Evolutionary conservation across 2,797 vertebrate species (phyloP).

Genomic region (Prunella strophiata): DNA sequence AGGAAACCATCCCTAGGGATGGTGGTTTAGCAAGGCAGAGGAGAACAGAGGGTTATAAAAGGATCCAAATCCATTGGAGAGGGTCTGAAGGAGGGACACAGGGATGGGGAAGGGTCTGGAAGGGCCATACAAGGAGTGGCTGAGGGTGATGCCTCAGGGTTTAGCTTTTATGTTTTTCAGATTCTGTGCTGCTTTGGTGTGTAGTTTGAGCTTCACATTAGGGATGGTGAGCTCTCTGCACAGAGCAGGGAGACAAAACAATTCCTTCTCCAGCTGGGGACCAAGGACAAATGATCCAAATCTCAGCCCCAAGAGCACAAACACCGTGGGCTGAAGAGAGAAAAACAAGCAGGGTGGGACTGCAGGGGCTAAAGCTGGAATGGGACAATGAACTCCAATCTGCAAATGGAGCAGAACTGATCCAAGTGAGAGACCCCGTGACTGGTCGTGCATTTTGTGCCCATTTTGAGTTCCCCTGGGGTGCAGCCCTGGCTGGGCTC

Average conservation of each 20-base stretch:
- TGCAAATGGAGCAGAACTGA: too few species aligned
- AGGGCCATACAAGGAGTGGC: neutral
- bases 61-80: neutral
- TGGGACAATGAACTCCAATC: too few species aligned
- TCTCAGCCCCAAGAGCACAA: too few species aligned
- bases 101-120: neutral
- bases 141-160: neutral
- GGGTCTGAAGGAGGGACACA: neutral
- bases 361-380: rapidly evolving
- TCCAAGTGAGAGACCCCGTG: too few species aligned
- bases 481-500: too few species aligned
- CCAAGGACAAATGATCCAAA: too few species aligned
- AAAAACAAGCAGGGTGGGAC: too few species aligned
- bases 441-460: too few species aligned
- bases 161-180: neutral
- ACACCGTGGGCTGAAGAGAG: too few species aligned
- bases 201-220: neutral
- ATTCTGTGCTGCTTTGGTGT: neutral
- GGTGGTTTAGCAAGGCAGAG: neutral
- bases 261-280: too few species aligned
- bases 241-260: too few species aligned
- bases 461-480: too few species aligned
- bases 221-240: neutral
- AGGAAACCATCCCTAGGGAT: neutral
- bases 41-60: neutral